Base-by-base conservation (phyloP, 2,797 vertebrate species). In the Rhynchotus rufescens region DNA sequence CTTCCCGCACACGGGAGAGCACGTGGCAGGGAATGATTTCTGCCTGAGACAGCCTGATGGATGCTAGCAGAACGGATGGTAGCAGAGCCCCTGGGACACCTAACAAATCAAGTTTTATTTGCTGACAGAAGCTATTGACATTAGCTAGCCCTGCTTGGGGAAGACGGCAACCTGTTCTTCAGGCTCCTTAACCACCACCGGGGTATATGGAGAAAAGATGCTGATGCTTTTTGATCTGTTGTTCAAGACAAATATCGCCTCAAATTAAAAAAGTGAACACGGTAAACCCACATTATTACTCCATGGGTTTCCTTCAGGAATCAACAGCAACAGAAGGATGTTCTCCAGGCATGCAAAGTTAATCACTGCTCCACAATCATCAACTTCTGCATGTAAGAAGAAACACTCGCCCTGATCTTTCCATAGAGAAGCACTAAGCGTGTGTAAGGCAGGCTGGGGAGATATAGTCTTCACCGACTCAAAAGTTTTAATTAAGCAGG, bases 81-180 rank as follows among this genome's bases (percentile, higher is more conserved):
- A 86, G 73, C 76, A 67, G 68, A 80, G 67, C 78, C 72, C 16
- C 3, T 28, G 75, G 92, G 89, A 90, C 47, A 72, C 42, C 51
- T 75, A 80, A 84, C 72, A 90, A 81, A 87, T 90, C 86, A 59
- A 64, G 38, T 71, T 96, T 91, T 92, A 92, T 85, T 88, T 92
- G 93, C 82, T 94, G 84, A 96, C 93, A 96, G 82, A 79, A 93
- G 64, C 76, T 94, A 88, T 72, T 92, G 91, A 89, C 79, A 72
- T 94, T 75, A 82, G 54, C 74, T 73, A 69, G 38, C 51, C 15
- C 80, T 83, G 82, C 13, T 91, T 79, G 1, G 30, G 20, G 51
- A 12, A 78, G 79, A 83, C 32, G 61, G 92, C 82, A 93, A 74
- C 71, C 64, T 90, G 86, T 86, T 90, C 91, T 71, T 30, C 52